Percentiles rank a stretch among this genome's conserved stretches.
Conservation (phyloP, 1,140 invertebrate genomes). For the Drosophila funebris region DNA sequence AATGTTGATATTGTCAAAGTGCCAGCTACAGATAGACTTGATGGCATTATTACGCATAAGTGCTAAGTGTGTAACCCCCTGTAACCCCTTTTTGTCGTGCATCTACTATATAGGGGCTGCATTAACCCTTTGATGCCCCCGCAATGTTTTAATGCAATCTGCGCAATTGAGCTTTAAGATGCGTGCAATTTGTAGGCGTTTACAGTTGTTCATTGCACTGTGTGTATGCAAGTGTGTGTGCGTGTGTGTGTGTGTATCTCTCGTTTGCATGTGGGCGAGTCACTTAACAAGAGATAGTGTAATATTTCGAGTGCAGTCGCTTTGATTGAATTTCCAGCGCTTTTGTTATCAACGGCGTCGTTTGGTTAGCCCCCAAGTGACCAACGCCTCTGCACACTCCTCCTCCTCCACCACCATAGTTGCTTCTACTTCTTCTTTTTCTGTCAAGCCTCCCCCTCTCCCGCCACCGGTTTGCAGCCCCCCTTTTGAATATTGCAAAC, state of each 20-base stretch:
- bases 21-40: not conserved
- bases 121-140: slow-evolving; percentile 6
- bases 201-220: slow-evolving; percentile 24
- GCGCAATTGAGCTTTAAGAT: slow-evolving; percentile 35
- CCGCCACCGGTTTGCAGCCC: not conserved
- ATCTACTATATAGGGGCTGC: not conserved
- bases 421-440: not conserved
- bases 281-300: slow-evolving; percentile 26
- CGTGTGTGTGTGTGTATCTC: not conserved
- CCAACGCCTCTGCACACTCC: too few relatives aligned
- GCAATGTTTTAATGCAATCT: slow-evolving; percentile 21
- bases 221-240: not conserved
- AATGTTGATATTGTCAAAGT: not conserved
- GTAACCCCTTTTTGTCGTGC: slow-evolving; percentile 3
- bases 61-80: not conserved
- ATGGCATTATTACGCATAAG: not conserved
- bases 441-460: not conserved
- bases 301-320: slow-evolving; percentile 46
- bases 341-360: slow-evolving; percentile 27
- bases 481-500: not conserved
- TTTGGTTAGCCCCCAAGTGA: slow-evolving; percentile 1
- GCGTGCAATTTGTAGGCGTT: slow-evolving; percentile 43
- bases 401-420: too few relatives aligned
- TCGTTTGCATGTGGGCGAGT: slow-evolving; percentile 23
- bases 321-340: slow-evolving; percentile 48